Percentiles rank a stretch among this genome's conserved stretches.
phyloP scores from a whole-genome alignment of 1,140 invertebrate species.

The Magallana gigas region DNA sequence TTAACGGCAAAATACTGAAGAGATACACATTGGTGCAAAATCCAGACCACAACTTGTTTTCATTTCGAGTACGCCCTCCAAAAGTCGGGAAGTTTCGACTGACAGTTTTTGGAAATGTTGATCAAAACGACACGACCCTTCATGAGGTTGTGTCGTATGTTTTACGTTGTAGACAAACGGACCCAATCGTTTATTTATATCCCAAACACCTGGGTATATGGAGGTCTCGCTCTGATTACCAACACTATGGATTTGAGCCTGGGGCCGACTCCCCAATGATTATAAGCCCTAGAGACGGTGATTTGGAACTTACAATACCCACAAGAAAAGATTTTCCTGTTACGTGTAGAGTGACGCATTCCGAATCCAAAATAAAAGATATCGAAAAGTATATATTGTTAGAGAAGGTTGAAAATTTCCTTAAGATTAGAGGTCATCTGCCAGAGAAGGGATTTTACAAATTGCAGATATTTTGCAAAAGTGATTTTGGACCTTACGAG shows the following conservation, averaged over 20 bases:
- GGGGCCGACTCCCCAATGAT: not conserved
- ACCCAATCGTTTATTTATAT: conserved; percentile 10
- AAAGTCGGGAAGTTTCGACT: conserved; percentile 35
- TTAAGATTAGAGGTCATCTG: not conserved
- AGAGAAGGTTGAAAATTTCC: not conserved
- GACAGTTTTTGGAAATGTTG: conserved; percentile 32
- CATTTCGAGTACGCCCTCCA: conserved; percentile 34
- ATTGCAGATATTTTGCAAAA: conserved; percentile 37
- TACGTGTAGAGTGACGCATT: not conserved
- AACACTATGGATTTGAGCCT: conserved; percentile 41
- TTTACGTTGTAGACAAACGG: conserved; percentile 25
- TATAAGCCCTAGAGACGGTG: conserved; percentile 24
- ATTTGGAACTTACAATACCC: not conserved
- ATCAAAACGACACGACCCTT: not conserved
- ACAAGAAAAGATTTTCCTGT: not conserved
- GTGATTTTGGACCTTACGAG: not conserved
- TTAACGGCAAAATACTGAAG: conserved; percentile 38
- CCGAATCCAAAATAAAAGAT: conserved; percentile 7
- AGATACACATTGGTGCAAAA: conserved; percentile 45
- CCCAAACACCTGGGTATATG: conserved; percentile 36
- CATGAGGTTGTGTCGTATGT: conserved; percentile 30
- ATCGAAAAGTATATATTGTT: conserved; percentile 9
- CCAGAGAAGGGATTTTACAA: conserved; percentile 35
- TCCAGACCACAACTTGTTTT: not conserved
- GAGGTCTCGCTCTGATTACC: not conserved